Conservation (phyloP, 2,113 vertebrate genomes). For the Callipepla californica region DNA sequence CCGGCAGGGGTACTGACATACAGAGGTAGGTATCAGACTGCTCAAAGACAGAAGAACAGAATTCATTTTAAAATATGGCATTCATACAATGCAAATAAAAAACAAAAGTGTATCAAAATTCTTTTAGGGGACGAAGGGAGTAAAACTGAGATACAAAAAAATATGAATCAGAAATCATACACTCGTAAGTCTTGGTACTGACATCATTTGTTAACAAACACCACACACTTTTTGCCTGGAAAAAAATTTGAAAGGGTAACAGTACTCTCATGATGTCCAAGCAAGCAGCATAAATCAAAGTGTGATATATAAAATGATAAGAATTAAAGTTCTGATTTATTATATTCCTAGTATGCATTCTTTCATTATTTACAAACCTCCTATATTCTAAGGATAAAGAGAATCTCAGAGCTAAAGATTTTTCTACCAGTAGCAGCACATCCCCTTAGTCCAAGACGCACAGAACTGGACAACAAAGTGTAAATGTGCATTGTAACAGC, state of each 20-base stretch:
- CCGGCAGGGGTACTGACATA: constrained; percentile 86
- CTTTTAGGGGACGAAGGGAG: not conserved
- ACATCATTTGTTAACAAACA: not conserved
- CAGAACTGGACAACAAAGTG: not conserved
- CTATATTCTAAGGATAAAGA: not conserved
- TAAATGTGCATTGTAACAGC: not conserved
- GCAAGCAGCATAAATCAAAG: not conserved
- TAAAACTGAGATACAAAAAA: not conserved
- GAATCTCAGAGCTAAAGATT: not conserved
- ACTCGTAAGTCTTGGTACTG: not conserved
- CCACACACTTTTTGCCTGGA: accelerated
- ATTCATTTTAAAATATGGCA: not conserved
- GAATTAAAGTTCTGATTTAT: not conserved
- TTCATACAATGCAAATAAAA: not conserved
- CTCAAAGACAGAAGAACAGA: constrained; percentile 60
- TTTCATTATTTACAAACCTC: not conserved
- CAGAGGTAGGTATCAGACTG: constrained; percentile 97
- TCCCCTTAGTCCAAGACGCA: not conserved
- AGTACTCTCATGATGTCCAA: not conserved
- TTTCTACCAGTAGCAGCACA: not conserved
- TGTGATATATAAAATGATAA: not conserved
- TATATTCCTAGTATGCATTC: not conserved
- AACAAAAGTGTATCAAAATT: not conserved
- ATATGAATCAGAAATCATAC: not conserved
- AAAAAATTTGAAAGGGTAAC: not conserved